phyloP scores from a whole-genome alignment of 2,888 invertebrate genomes.

The Aporophyla nigra region DNA sequence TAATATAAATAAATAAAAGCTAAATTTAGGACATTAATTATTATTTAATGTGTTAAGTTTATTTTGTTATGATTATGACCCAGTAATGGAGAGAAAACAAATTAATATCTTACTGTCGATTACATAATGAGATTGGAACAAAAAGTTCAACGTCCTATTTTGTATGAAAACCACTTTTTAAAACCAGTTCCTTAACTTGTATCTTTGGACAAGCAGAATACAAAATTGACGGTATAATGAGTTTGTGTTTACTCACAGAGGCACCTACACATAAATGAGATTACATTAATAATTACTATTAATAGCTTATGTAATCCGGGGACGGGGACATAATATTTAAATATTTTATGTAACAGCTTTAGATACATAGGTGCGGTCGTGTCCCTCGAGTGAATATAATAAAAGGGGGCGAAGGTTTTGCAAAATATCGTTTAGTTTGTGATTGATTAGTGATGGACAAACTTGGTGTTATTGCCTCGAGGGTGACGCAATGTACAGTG shows the following conservation, averaged over 20 bases:
- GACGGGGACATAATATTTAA: conserved; percentile 41
- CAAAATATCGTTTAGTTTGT: conserved; percentile 21
- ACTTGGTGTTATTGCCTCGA: background rate
- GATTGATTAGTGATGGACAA: conserved; percentile 61
- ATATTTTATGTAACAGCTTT: conserved; percentile 55
- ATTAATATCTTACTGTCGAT: conserved; percentile 79
- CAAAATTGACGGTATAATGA: conserved; percentile 71
- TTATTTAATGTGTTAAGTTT: conserved; percentile 41
- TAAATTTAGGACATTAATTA: conserved; percentile 42
- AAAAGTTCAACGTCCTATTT: conserved; percentile 88
- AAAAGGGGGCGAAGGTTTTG: conserved; percentile 20
- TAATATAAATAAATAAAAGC: conserved; percentile 27
- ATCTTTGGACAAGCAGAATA: conserved; percentile 77
- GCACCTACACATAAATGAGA: conserved; percentile 64
- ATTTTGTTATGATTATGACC: conserved; percentile 66
- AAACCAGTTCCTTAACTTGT: conserved; percentile 83
- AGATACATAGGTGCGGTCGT: background rate
- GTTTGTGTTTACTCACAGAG: conserved; percentile 68
- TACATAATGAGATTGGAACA: conserved; percentile 81
- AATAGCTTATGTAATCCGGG: conserved; percentile 60
- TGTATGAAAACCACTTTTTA: conserved; percentile 86
- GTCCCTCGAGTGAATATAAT: background rate
- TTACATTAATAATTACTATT: conserved; percentile 63
- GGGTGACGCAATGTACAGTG: conserved; percentile 10
- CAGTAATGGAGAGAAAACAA: conserved; percentile 80